Evolutionary conservation across 1,140 invertebrate species (phyloP).

Genomic region (Temnothorax longispinosus): DNA sequence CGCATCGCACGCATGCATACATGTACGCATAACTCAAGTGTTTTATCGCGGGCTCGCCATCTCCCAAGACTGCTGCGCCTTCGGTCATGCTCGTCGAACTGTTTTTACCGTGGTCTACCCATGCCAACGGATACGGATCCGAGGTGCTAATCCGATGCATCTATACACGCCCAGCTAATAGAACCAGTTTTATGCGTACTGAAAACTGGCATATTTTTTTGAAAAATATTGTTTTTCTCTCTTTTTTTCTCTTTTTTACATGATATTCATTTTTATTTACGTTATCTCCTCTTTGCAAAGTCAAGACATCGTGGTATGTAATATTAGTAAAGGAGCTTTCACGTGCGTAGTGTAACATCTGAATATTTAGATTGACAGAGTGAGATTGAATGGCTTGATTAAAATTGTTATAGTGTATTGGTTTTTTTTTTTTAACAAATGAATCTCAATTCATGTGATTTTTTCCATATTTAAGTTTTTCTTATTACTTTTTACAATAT

Average conservation of each 20-base stretch:
- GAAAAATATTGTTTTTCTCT: slow-evolving; percentile 8
- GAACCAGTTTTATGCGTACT: slow-evolving; percentile 60
- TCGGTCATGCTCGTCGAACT: slow-evolving; percentile 71
- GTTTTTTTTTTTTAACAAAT: neutral
- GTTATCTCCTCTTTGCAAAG: neutral
- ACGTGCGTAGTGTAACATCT: neutral
- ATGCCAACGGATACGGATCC: slow-evolving; percentile 58
- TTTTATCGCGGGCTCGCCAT: slow-evolving; percentile 73
- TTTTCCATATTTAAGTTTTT: neutral
- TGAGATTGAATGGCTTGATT: neutral
- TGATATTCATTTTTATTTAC: neutral
- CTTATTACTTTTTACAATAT: neutral
- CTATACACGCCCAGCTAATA: slow-evolving; percentile 25
- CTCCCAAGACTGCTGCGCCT: slow-evolving; percentile 70
- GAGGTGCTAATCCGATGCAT: slow-evolving; percentile 74
- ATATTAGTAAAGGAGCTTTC: neutral
- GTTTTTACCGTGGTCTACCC: slow-evolving; percentile 75
- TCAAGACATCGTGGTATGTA: neutral
- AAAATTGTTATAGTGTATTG: neutral
- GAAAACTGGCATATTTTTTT: slow-evolving; percentile 46
- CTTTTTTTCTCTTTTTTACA: neutral
- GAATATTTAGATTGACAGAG: neutral
- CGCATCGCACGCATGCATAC: slow-evolving; percentile 55
- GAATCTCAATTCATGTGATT: neutral
- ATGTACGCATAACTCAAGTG: slow-evolving; percentile 71